Evolutionary conservation across 53 echinoderm and acorn worm species (phyloP).

Genomic region (Paracentrotus lividus): DNA sequence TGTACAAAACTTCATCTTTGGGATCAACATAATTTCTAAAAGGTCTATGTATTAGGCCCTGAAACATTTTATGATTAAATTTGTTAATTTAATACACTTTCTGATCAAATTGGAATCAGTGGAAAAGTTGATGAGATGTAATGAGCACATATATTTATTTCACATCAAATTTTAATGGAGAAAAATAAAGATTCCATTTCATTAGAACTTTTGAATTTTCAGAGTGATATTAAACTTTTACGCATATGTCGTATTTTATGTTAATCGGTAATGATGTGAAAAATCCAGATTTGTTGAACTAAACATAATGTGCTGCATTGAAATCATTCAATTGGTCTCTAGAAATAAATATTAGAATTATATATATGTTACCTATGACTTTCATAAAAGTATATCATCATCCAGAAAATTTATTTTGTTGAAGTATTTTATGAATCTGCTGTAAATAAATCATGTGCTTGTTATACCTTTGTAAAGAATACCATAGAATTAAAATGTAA

Average conservation of each 20-base stretch:
- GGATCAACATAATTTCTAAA: not conserved
- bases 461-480: constrained; percentile 11
- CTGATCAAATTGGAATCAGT: not conserved
- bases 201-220: not conserved
- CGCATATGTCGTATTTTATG: not conserved
- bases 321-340: constrained; percentile 5
- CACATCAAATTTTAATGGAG: not conserved
- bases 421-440: not conserved
- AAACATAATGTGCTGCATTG: constrained; percentile 30
- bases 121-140: not conserved
- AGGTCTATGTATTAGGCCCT: not conserved
- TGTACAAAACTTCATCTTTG: not conserved
- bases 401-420: not conserved
- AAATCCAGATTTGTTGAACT: not conserved
- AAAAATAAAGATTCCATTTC: not conserved
- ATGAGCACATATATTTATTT: not conserved
- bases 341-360: not conserved
- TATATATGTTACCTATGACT: constrained; percentile 1
- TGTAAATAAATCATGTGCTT: constrained; percentile 54
- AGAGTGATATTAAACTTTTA: not conserved
- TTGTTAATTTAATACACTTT: not conserved
- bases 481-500: constrained; percentile 7
- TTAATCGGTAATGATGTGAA: not conserved
- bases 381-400: not conserved
- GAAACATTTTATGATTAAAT: not conserved